Evolutionary conservation across 2,113 vertebrate genomes (phyloP), one percentile per base, ranked within the genome.

Genomic region (Dromaius novaehollandiae): DNA sequence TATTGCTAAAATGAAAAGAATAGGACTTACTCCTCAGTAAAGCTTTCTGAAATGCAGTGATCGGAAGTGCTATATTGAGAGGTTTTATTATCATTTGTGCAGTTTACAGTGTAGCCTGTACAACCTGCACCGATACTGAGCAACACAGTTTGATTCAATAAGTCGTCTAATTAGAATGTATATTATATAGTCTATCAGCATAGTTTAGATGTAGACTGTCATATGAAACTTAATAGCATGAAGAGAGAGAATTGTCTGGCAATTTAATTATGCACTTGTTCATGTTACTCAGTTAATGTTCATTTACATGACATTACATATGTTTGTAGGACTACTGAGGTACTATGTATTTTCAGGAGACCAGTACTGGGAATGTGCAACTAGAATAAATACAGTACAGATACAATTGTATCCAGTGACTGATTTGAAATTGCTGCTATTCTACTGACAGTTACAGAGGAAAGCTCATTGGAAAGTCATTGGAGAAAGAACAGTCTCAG

Each of bases 201-300:
- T 79, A 63, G 69, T 69, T 92, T 77, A 65, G 13, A 53, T 58
- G 53, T 79, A 44, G n/a, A 65, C 34, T 68, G 71, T 82, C 84
- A 25, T 34, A 55, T 79, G 80, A 82, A 90, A 75, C 77, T 81
- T 93, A 65, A 77, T 20, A 79, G 58, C 82, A 73, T 94, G 81
- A 97, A 91, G 71, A 82, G 90, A 93, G 51, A 77, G n/a, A 94
- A 88, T 81, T 10, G 51, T 70, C 74, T 92, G 32, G 44, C 77
- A 68, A 88, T 85, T 88, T 86, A 89, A 93, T 95, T 91, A 71
- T 82, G 66, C n/a, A 60, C 58, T 86, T 55, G 30, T 78, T 94
- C 89, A 50, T 81, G 80, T 90, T 89, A 55, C 24, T 75, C 53
- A 53, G 34, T 82, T 84, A 82, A 64, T 51, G 79, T 88, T 96